Evolutionary conservation across 2,888 invertebrate genomes (phyloP).

Genomic region (Nezara viridula): DNA sequence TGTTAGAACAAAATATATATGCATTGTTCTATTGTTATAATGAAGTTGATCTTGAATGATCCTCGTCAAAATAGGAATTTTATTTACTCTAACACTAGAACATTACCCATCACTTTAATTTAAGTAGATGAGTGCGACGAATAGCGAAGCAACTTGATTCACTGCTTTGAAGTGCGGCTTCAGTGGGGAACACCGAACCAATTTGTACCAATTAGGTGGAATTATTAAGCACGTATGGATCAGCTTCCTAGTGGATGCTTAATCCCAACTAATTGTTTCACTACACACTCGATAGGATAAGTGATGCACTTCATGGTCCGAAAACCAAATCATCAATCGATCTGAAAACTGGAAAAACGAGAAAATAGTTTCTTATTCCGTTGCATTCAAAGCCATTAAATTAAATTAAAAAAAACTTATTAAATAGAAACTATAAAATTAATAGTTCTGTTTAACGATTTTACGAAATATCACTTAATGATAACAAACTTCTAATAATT

Average conservation of each 20-base stretch:
- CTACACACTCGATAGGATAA: not conserved
- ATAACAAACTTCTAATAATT: too few relatives aligned
- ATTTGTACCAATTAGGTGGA: not conserved
- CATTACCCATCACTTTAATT: too few relatives aligned
- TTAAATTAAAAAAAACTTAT: too few relatives aligned
- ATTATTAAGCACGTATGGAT: not conserved
- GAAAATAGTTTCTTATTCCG: not conserved
- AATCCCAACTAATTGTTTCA: conserved; percentile 14
- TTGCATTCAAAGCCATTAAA: not conserved
- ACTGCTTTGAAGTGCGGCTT: not conserved
- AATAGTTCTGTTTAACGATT: too few relatives aligned
- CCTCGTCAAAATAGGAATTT: too few relatives aligned
- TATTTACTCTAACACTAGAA: too few relatives aligned
- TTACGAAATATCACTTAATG: too few relatives aligned
- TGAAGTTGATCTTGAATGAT: too few relatives aligned
- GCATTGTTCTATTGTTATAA: too few relatives aligned
- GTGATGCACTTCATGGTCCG: not conserved
- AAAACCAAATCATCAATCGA: not conserved
- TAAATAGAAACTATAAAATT: too few relatives aligned
- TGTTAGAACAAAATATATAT: too few relatives aligned
- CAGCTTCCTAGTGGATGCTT: not conserved
- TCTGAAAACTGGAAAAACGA: not conserved
- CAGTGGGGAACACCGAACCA: not conserved
- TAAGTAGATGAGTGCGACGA: not conserved
- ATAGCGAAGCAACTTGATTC: not conserved